Conservation (phyloP, 35 echinoderm and acorn worm genomes). For the Stichopus chloronotus region DNA sequence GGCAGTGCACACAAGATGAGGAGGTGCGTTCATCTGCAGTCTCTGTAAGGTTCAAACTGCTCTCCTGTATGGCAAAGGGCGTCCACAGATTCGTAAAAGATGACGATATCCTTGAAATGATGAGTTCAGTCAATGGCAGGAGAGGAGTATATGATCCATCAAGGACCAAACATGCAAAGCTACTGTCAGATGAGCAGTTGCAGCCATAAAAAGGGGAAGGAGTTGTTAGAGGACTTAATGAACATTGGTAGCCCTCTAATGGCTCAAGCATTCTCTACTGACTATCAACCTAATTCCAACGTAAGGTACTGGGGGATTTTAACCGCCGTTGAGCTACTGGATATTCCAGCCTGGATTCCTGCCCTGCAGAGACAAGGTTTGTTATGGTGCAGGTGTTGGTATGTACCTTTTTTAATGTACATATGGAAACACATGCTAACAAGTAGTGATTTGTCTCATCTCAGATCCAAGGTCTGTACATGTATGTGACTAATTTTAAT, state of each 20-base stretch:
- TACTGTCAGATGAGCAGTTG: not conserved
- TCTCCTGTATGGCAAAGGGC: constrained; percentile 4
- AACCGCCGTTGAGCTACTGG: not conserved
- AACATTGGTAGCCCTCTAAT: not conserved
- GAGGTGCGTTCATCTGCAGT: not conserved
- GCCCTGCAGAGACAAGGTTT: not conserved
- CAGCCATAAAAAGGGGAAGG: not conserved
- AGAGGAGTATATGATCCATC: not conserved
- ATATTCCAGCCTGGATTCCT: not conserved
- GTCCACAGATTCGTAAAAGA: not conserved
- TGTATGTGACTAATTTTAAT: too few relatives aligned
- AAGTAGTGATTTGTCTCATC: too few relatives aligned
- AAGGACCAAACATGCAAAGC: not conserved
- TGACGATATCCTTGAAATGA: not conserved
- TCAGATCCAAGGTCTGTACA: too few relatives aligned
- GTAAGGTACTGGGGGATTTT: not conserved
- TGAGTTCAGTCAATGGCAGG: not conserved
- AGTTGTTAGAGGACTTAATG: not conserved
- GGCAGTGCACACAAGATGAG: not conserved
- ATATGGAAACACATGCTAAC: too few relatives aligned
- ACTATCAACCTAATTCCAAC: not conserved
- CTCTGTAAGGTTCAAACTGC: not conserved
- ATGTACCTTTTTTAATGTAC: too few relatives aligned
- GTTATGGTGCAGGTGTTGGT: not conserved
- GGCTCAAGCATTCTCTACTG: not conserved